phyloP scores from a whole-genome alignment of 2,113 vertebrate species.

The Zootoca vivipara region DNA sequence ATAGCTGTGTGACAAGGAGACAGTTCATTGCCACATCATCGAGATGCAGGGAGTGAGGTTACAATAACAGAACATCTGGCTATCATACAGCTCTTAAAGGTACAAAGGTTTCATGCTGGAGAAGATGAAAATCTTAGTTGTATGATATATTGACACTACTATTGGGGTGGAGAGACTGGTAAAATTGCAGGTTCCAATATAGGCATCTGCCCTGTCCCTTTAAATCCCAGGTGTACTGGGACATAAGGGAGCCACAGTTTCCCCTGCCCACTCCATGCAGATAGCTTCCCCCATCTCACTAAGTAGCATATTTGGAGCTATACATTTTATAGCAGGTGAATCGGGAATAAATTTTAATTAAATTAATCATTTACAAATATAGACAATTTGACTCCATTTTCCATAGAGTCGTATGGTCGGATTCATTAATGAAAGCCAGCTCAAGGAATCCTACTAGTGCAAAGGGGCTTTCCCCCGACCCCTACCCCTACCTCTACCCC shows the following conservation, averaged over 20 bases:
- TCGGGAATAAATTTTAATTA: background rate
- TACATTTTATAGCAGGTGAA: conserved; percentile 3
- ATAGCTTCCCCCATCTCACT: background rate
- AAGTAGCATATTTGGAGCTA: background rate
- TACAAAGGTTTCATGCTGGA: background rate
- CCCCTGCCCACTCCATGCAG: background rate
- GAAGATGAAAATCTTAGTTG: background rate
- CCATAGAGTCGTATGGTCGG: no score
- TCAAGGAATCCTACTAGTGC: no score
- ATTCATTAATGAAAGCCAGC: no score
- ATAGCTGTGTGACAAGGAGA: background rate
- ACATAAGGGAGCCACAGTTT: background rate
- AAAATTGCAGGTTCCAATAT: background rate
- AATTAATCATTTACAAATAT: background rate
- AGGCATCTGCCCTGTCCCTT: background rate
- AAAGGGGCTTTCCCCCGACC: no score
- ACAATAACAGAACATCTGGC: background rate
- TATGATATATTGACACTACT: background rate
- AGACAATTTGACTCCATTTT: background rate
- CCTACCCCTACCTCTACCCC: no score
- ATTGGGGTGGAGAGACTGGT: background rate
- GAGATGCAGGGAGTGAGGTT: background rate
- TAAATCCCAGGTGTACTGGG: no score
- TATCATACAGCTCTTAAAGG: background rate
- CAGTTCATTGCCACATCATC: background rate